Percentiles rank a stretch among this genome's conserved stretches.
These are phyloP conservation scores for Tromatobia lineatoria DNA, from an alignment of 2,888 invertebrate genomes.

Conservation along the genomic window DNA sequence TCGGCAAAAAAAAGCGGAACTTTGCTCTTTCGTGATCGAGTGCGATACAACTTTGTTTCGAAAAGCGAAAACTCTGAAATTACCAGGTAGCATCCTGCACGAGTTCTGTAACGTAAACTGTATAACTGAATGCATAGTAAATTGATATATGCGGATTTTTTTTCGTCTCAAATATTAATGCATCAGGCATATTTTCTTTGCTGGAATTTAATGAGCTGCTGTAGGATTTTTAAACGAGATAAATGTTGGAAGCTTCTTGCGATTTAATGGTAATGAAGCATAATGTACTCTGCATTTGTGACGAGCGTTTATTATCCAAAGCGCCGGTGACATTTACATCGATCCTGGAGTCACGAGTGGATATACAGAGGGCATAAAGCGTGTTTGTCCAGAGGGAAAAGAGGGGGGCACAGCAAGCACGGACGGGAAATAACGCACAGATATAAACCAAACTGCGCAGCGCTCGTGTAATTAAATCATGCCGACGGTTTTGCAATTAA, in stretches of 20 bases:
- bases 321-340: constrained; percentile 30
- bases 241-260: constrained; percentile 11
- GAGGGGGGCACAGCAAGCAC: constrained; percentile 1
- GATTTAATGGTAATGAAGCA: constrained; percentile 6
- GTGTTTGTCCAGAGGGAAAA: constrained; percentile 16
- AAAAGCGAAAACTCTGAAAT: not conserved
- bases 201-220: not conserved
- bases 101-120: not conserved
- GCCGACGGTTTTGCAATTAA: constrained; percentile 85
- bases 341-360: constrained; percentile 23
- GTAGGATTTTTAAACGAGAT: not conserved
- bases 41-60: constrained; percentile 69
- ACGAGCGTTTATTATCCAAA: constrained; percentile 40
- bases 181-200: constrained; percentile 10
- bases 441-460: constrained; percentile 71
- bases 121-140: not conserved
- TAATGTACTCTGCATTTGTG: constrained; percentile 25
- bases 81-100: constrained; percentile 11
- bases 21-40: constrained; percentile 74
- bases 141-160: not conserved
- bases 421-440: constrained; percentile 61
- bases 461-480: constrained; percentile 85
- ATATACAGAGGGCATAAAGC: constrained; percentile 17
- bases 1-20: constrained; percentile 68
- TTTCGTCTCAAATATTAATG: constrained; percentile 11